Conservation (phyloP, 2,888 invertebrate species). For the Caenorhabditis sp. region DNA sequence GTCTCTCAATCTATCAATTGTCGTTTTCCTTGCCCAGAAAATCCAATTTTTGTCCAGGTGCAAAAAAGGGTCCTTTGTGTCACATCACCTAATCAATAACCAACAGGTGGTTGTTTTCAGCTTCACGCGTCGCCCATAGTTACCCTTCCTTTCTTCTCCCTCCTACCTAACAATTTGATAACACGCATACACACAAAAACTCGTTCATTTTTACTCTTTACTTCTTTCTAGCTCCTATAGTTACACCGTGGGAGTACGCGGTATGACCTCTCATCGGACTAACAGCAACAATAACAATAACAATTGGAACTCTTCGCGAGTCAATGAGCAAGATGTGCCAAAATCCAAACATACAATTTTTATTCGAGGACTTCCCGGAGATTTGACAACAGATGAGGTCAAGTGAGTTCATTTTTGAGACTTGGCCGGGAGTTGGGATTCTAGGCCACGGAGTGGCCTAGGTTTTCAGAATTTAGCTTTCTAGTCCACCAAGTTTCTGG, state of each 20-base stretch:
- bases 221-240: not conserved
- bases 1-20: too few species aligned
- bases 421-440: not conserved
- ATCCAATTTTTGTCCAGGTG: too few species aligned
- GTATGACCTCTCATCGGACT: not conserved
- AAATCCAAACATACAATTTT: slow-evolving; percentile 66
- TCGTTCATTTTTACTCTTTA: not conserved
- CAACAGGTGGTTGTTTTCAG: not conserved
- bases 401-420: slow-evolving; percentile 38
- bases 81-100: too few species aligned
- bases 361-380: slow-evolving; percentile 58
- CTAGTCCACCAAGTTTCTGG: too few species aligned
- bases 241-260: too few species aligned
- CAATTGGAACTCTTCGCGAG: slow-evolving; percentile 16
- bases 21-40: too few species aligned
- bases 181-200: not conserved
- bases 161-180: too few species aligned
- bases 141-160: too few species aligned
- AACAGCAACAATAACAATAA: slow-evolving; percentile 8
- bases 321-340: slow-evolving; percentile 67
- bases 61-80: too few species aligned
- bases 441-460: not conserved
- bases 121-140: not conserved
- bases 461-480: too few species aligned
- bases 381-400: slow-evolving; percentile 55